Percentiles rank a stretch among this genome's conserved stretches.
These are phyloP conservation scores for Hippolais icterina DNA, from an alignment of 2,113 vertebrate species.

Conservation along the genomic window DNA sequence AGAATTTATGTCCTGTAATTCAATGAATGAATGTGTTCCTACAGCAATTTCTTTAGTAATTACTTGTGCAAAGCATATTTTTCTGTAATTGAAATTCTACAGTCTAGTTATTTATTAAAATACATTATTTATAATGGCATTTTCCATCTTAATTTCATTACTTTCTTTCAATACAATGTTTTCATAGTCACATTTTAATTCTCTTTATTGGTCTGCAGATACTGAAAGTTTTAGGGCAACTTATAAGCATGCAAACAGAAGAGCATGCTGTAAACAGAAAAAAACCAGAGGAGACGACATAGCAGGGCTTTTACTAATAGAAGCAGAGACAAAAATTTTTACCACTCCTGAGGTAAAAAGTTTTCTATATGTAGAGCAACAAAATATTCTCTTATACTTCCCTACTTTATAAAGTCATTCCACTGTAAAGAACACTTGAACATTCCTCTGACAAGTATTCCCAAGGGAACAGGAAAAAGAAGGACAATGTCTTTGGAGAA, in stretches of 20 bases:
- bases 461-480: neutral
- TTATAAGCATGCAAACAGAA: neutral
- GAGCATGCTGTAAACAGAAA: neutral
- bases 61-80: constrained; percentile 64
- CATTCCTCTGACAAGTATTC: neutral
- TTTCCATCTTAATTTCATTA: constrained; percentile 28
- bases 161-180: constrained; percentile 1
- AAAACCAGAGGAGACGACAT: neutral
- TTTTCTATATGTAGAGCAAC: neutral
- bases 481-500: neutral
- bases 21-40: constrained; percentile 60
- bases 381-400: neutral
- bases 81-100: constrained; percentile 67
- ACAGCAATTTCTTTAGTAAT: constrained; percentile 62
- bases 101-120: constrained; percentile 62
- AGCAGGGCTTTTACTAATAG: neutral
- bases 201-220: neutral
- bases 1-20: constrained; percentile 63
- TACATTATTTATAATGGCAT: constrained; percentile 54
- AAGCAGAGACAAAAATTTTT: neutral
- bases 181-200: neutral
- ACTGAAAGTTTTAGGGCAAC: neutral
- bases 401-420: neutral
- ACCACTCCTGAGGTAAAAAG: neutral
- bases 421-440: neutral